phyloP scores from a whole-genome alignment of 2,888 invertebrate genomes.

The Sinhomidia bicolor region DNA sequence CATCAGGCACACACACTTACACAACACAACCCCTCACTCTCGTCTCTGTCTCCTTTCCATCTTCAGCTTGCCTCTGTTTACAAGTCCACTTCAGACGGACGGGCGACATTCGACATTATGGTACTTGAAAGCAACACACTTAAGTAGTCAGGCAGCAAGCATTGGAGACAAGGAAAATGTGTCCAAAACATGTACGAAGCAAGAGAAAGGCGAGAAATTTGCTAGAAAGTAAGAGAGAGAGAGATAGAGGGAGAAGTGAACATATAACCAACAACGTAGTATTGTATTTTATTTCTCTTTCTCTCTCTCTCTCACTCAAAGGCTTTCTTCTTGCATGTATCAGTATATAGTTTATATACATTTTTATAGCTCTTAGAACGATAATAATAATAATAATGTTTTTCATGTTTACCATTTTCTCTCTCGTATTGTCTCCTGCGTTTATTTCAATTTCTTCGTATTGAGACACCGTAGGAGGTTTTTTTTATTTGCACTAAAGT shows the following conservation, averaged over 20 bases:
- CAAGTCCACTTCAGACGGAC: constrained; percentile 57
- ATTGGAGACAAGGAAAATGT: constrained; percentile 9
- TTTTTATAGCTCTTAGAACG: too few species aligned
- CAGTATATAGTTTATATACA: background rate
- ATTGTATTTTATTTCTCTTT: background rate
- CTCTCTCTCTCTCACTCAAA: too few species aligned
- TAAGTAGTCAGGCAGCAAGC: background rate
- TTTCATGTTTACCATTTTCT: background rate
- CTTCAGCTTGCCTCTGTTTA: constrained; percentile 39
- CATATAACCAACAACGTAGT: too few species aligned
- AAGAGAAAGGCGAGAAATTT: background rate
- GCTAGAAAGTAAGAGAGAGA: too few species aligned
- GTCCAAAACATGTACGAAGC: constrained; percentile 29
- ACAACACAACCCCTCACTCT: background rate
- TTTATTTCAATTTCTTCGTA: background rate
- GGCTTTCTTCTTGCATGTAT: too few species aligned
- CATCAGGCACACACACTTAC: too few species aligned
- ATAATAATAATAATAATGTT: background rate
- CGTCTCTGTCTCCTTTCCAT: background rate
- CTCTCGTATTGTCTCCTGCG: background rate
- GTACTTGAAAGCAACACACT: constrained; percentile 35
- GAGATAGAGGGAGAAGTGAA: background rate
- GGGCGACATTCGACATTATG: constrained; percentile 53
- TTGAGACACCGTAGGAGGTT: background rate
- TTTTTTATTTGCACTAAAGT: constrained; percentile 1